These are phyloP conservation scores for Dasyprocta punctata DNA, from an alignment of 2,113 vertebrate species.

Conservation along the genomic window DNA sequence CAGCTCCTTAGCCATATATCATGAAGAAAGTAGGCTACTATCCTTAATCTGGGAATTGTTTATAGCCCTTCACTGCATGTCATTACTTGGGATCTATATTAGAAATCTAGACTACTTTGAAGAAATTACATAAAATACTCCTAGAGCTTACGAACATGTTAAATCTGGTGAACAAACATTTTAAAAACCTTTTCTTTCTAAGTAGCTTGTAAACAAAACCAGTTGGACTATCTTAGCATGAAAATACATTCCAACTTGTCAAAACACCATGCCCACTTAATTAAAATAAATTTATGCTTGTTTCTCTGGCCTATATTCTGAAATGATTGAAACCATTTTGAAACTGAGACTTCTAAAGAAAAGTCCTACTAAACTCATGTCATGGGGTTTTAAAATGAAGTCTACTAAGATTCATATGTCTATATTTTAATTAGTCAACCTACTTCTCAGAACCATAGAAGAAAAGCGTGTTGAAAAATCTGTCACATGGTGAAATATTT, in stretches of 20 bases:
- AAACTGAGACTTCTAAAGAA: not conserved
- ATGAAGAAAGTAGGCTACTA: not conserved
- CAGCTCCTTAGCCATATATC: no score
- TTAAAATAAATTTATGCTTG: slow-evolving; percentile 3
- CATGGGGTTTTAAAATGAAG: slow-evolving; percentile 23
- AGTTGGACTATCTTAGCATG: slow-evolving; percentile 12
- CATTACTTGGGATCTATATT: not conserved
- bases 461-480: slow-evolving; percentile 23
- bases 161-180: not conserved
- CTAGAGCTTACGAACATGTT: not conserved
- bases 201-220: slow-evolving; percentile 20
- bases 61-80: not conserved
- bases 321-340: not conserved
- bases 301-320: not conserved
- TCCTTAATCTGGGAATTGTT: not conserved
- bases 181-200: slow-evolving; percentile 15
- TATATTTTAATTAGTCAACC: not conserved
- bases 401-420: not conserved
- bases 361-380: not conserved
- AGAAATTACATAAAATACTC: not conserved
- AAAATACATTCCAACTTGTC: slow-evolving; percentile 27
- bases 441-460: not conserved
- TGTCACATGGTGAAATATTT: slow-evolving; percentile 14
- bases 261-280: not conserved
- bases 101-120: slow-evolving; percentile 43